Conservation (phyloP, 2,888 invertebrate species). For the Ophion obscuratus region DNA sequence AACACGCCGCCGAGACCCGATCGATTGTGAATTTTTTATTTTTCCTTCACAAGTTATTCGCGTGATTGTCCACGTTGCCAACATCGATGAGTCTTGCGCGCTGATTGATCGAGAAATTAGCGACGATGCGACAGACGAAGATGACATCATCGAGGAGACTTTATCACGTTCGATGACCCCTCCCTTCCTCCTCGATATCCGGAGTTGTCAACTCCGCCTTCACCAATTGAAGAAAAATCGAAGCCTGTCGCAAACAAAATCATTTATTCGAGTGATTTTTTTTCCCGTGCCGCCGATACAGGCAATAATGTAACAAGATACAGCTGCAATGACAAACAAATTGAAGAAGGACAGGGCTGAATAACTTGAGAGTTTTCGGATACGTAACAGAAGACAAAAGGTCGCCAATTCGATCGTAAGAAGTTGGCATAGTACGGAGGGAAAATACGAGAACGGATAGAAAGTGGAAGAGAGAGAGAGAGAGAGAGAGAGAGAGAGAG, state of each 20-base stretch:
- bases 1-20: not conserved
- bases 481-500: too few relatives aligned
- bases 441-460: too few relatives aligned
- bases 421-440: too few relatives aligned
- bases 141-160: constrained; percentile 40
- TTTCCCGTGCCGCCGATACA: constrained; percentile 10
- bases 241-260: not conserved
- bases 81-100: constrained; percentile 42
- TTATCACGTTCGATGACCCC: constrained; percentile 61
- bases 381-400: not conserved
- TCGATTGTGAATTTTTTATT: not conserved
- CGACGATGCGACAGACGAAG: constrained; percentile 34
- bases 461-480: too few relatives aligned
- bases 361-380: constrained; percentile 30
- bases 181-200: constrained; percentile 4
- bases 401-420: too few relatives aligned
- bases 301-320: not conserved
- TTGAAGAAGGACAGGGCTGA: not conserved
- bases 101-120: constrained; percentile 24
- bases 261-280: constrained; percentile 19
- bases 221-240: not conserved
- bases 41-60: not conserved
- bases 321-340: not conserved
- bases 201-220: constrained; percentile 39
- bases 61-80: not conserved